Conservation (phyloP, 30 jellyfish, hydroid and myxozoan species). For the Aurelia sp. region DNA sequence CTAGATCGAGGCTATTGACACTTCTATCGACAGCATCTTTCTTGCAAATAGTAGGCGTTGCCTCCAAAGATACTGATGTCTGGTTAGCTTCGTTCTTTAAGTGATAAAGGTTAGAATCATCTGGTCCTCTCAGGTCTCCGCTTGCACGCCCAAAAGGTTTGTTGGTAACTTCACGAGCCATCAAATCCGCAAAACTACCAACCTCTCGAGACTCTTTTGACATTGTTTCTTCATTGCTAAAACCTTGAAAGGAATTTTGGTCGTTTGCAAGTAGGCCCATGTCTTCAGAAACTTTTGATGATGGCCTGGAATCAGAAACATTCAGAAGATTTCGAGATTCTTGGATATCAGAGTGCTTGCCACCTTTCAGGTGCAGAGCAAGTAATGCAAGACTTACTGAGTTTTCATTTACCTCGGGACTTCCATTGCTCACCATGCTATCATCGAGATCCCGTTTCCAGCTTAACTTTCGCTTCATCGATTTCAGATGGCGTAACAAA, state of each 20-base stretch:
- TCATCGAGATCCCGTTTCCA: conserved; percentile 75
- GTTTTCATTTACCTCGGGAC: conserved; percentile 51
- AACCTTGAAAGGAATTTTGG: conserved; percentile 23
- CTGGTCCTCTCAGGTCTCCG: no score
- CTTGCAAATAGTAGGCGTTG: no score
- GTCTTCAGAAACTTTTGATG: conserved; percentile 70
- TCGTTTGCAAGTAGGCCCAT: conserved; percentile 44
- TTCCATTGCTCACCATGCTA: conserved; percentile 62
- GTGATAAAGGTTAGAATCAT: no score
- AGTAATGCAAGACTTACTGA: conserved; percentile 60
- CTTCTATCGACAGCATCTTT: no score
- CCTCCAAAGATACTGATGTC: no score
- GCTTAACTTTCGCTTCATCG: conserved; percentile 65
- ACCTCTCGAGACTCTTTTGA: no score
- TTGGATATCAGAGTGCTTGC: conserved; percentile 26
- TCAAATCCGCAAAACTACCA: no score
- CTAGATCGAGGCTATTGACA: no score
- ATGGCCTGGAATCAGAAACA: conserved; percentile 47
- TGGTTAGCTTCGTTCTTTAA: no score
- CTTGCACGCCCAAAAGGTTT: no score
- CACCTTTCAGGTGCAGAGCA: conserved; percentile 47
- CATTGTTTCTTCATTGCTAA: conserved; percentile 31
- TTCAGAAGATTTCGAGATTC: conserved; percentile 36
- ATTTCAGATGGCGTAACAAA: conserved; percentile 61
- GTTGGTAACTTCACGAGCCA: no score